phyloP scores from a whole-genome alignment of 2,888 invertebrate species.

The Timema podura region DNA sequence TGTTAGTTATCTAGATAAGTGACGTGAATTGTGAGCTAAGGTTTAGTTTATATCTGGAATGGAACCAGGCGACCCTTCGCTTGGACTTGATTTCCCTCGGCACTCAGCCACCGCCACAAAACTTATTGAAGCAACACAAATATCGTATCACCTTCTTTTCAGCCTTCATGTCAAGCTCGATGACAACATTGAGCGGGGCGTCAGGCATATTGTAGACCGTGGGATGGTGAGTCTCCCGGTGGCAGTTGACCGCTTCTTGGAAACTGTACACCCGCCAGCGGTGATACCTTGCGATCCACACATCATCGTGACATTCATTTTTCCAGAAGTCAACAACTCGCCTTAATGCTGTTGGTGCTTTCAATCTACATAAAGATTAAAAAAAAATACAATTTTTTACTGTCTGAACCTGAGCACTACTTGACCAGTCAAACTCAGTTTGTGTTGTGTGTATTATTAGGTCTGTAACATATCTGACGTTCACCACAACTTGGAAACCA shows the following conservation, averaged over 20 bases:
- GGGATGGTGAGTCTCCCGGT: slow-evolving; percentile 78
- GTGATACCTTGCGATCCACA: slow-evolving; percentile 55
- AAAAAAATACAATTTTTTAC: neutral
- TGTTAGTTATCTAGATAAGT: no score
- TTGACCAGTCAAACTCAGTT: neutral
- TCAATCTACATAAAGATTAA: slow-evolving; percentile 40
- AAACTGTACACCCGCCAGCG: slow-evolving; percentile 61
- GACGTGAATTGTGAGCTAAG: no score
- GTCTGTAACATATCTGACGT: no score
- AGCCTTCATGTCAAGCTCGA: slow-evolving; percentile 79
- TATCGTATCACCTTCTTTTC: slow-evolving; percentile 54
- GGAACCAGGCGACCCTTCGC: no score
- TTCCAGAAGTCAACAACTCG: slow-evolving; percentile 59
- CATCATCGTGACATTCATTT: slow-evolving; percentile 58
- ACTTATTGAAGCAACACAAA: no score
- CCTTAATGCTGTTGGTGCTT: slow-evolving; percentile 47
- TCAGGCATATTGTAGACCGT: slow-evolving; percentile 74
- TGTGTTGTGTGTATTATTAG: neutral
- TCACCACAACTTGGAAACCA: no score
- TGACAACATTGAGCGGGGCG: slow-evolving; percentile 61
- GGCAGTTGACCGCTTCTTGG: slow-evolving; percentile 69
- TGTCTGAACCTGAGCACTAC: neutral
- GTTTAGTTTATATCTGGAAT: no score
- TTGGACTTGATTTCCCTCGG: no score
- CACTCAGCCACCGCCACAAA: no score